Evolutionary conservation across 2,797 vertebrate species (phyloP), one percentile per base, ranked within the genome.

Genomic region (Sphaeramia orbicularis): DNA sequence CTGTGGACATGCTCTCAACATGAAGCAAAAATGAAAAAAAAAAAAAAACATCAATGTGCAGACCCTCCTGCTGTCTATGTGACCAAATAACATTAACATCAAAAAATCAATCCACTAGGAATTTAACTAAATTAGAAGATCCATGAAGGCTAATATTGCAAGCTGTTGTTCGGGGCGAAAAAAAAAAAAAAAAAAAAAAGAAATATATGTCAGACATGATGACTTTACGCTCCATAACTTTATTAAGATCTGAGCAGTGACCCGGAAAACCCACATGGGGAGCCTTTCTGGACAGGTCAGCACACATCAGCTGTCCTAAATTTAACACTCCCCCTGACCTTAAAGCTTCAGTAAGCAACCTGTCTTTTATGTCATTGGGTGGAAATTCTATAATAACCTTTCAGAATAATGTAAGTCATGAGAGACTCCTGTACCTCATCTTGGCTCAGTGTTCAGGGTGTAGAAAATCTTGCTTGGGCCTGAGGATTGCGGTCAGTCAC

Each of bases 1-100:
- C 86, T 38, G 37, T 8, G 59, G 87, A 86, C 77, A 67, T 48
- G 59, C 73, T 76, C 74, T 61, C 57, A 50, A 78, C 83, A 76
- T 74, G 66, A 76, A 55, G 70, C 30, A 54, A 36, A 57, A 81
- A 74, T 67, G 15, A 83, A 84, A 83, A 41, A 56, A 77, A 50
- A 67, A 67, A 84, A 83, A 41, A 58, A 76, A 50, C 70, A n/a
- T 71, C 68, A 65, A 65, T 69, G 71, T 53, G 52, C 60, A 76
- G 65, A 44, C 65, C 45, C 49, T 65, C 61, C 58, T 71, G 64
- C 37, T 59, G 63, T 32, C 59, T 0, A 13, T 35, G 44, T 47
- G 60, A 61, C 47, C 51, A 56, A 80, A 66, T 53, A 60, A 64
- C 32, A 38, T 45, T 36, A 11, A 54, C 66, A 63, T 85, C 40